Conservation (phyloP, 2,797 vertebrate species). For the Neosalanx taihuensis region DNA sequence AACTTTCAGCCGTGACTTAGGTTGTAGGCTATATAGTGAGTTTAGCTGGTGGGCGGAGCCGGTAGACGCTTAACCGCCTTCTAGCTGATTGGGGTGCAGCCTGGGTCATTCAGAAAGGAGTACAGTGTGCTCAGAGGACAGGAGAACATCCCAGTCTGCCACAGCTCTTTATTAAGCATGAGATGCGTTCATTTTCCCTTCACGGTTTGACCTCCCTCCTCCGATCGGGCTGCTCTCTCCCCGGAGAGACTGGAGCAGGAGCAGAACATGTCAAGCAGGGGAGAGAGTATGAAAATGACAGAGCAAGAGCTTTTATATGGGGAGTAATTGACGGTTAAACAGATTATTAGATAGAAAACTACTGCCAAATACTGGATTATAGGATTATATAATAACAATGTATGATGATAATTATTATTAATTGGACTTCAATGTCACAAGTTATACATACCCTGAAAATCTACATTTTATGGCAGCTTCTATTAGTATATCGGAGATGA, state of each 20-base stretch:
- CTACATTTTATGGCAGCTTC: not conserved
- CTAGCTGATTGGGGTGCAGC: too few relatives aligned
- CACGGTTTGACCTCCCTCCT: constrained; percentile 53
- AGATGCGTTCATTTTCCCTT: constrained; percentile 37
- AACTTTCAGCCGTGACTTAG: too few relatives aligned
- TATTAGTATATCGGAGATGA: not conserved
- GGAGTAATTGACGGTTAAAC: not conserved
- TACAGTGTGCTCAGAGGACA: not conserved
- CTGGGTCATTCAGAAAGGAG: not conserved
- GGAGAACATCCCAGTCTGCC: not conserved
- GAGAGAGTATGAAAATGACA: not conserved
- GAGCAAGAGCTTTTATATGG: not conserved
- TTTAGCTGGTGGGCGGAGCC: too few relatives aligned
- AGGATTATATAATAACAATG: not conserved
- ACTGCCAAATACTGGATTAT: not conserved
- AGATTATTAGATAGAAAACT: not conserved
- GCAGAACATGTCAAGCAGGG: not conserved
- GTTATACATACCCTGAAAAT: not conserved
- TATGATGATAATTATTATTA: not conserved
- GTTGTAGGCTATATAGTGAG: too few relatives aligned
- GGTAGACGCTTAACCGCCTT: too few relatives aligned
- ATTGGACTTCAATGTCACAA: not conserved
- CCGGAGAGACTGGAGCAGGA: constrained; percentile 9
- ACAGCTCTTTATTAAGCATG: constrained; percentile 4
- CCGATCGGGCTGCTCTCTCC: constrained; percentile 29